A percentile compares a stretch with the other conserved stretches of the same genome.
phyloP scores from a whole-genome alignment of 2,797 vertebrate species.

The Aphelocoma californica region DNA sequence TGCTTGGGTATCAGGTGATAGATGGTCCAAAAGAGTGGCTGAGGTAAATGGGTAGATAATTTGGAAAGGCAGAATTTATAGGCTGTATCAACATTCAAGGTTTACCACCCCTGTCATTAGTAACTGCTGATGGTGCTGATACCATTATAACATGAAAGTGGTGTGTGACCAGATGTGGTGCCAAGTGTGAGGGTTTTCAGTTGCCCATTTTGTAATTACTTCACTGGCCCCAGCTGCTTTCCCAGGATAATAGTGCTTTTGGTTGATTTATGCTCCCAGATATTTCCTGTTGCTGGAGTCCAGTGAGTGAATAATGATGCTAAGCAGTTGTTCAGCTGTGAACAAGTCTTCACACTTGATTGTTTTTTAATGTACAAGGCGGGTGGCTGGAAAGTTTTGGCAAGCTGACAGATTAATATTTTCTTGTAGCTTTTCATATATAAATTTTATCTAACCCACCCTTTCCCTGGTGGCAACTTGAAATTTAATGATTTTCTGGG shows the following conservation, averaged over 20 bases:
- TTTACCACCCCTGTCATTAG: neutral
- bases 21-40: neutral
- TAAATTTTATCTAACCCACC: neutral
- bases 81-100: neutral
- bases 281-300: constrained; percentile 37
- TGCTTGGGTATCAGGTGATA: neutral
- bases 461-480: neutral
- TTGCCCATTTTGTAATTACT: neutral
- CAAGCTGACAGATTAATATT: constrained; percentile 29
- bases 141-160: neutral
- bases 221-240: neutral
- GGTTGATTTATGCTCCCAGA: constrained; percentile 9
- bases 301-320: constrained; percentile 29
- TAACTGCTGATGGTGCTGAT: neutral
- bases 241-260: neutral
- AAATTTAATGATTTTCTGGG: neutral
- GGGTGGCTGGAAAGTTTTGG: constrained; percentile 22
- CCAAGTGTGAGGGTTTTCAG: neutral
- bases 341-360: constrained; percentile 46
- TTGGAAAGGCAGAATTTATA: neutral
- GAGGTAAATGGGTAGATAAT: neutral
- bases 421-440: neutral
- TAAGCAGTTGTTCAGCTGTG: constrained; percentile 51
- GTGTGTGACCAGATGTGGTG: neutral
- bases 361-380: constrained; percentile 37